Evolutionary conservation across 2,888 invertebrate genomes (phyloP).

Genomic region (Drosophila nigricruria): DNA sequence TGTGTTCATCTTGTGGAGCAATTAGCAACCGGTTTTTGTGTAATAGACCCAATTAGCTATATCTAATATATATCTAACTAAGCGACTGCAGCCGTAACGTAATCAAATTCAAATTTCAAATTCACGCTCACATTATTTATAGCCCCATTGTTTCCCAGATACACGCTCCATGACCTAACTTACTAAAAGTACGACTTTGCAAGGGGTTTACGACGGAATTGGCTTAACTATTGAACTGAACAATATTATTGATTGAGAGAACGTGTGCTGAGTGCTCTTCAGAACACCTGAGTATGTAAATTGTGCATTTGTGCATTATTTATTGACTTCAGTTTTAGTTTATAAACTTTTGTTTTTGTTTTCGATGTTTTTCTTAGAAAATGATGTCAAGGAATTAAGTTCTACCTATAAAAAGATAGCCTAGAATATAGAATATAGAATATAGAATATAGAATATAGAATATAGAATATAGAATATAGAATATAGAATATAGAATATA

Average conservation of each 20-base stretch:
- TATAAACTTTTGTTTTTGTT: neutral
- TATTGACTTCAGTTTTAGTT: neutral
- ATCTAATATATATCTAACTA: slow-evolving; percentile 19
- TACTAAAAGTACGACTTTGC: slow-evolving; percentile 41
- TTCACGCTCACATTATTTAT: slow-evolving; percentile 62
- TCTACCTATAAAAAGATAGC: neutral
- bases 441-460: neutral
- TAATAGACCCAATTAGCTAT: slow-evolving; percentile 49
- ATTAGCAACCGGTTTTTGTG: slow-evolving; percentile 71
- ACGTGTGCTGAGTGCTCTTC: slow-evolving; percentile 5
- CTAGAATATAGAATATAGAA: neutral
- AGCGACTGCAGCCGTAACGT: slow-evolving; percentile 32
- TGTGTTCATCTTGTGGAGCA: slow-evolving; percentile 18
- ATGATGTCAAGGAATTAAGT: slow-evolving; percentile 1
- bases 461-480: slow-evolving; percentile 1
- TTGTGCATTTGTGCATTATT: slow-evolving; percentile 2
- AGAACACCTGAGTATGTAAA: slow-evolving; percentile 9
- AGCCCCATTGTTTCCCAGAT: slow-evolving; percentile 57
- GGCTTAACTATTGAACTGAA: slow-evolving; percentile 9
- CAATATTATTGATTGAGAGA: slow-evolving; percentile 12
- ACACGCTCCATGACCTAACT: slow-evolving; percentile 70
- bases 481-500: slow-evolving; percentile 2
- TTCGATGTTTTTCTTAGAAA: neutral
- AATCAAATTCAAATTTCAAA: slow-evolving; percentile 40
- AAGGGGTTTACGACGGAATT: slow-evolving; percentile 15